A percentile compares a stretch with the other conserved stretches of the same genome.
Conservation (phyloP, 2,888 invertebrate species). For the Thyatira batis region DNA sequence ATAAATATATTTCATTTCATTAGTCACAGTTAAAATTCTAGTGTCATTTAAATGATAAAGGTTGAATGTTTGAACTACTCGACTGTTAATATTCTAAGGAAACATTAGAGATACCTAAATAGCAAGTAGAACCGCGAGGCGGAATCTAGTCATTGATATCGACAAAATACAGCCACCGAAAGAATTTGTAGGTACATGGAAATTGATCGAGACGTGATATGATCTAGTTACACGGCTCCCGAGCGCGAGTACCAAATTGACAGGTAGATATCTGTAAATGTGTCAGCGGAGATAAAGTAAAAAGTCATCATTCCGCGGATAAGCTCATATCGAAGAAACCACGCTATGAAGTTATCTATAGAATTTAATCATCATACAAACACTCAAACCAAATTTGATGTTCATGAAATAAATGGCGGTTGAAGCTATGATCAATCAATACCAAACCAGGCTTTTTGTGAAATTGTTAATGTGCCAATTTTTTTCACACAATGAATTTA, state of each 20-base stretch:
- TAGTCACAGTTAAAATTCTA: no score
- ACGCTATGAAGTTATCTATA: not conserved
- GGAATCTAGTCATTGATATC: not conserved
- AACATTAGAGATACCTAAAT: no score
- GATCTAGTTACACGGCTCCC: not conserved
- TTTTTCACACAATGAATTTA: not conserved
- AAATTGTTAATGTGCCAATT: not conserved
- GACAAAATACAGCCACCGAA: not conserved
- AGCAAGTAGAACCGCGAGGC: no score
- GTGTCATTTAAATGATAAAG: no score
- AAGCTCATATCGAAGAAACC: not conserved
- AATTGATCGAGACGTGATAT: not conserved
- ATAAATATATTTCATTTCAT: no score
- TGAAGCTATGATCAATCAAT: not conserved
- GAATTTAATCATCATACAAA: not conserved
- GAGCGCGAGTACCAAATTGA: not conserved
- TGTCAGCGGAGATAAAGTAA: not conserved
- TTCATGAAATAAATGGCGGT: not conserved
- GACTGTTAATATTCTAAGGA: no score
- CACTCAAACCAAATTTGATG: not conserved
- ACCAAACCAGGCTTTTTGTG: not conserved
- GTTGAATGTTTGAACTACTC: no score
- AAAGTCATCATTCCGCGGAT: not conserved
- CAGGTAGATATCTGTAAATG: not conserved
- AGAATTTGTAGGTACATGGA: not conserved